Percentiles rank a stretch among this genome's conserved stretches.
These are phyloP conservation scores for Brachypteracias leptosomus DNA, from an alignment of 2,113 vertebrate species.

Conservation along the genomic window DNA sequence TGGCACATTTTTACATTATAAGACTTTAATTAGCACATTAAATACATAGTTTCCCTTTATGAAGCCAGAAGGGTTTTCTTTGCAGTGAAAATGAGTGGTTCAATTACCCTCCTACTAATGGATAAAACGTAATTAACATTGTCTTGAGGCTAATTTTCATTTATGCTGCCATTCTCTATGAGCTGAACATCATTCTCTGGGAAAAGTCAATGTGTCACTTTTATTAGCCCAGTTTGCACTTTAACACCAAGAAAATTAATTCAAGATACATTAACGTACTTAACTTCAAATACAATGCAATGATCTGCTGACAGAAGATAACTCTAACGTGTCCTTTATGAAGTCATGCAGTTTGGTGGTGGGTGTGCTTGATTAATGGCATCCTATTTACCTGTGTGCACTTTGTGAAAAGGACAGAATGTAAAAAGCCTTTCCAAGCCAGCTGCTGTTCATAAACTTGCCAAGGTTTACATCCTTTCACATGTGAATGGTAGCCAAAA, in stretches of 20 bases:
- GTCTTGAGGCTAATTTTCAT: conserved; percentile 79
- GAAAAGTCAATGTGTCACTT: conserved; percentile 79
- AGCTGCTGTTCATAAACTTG: not conserved
- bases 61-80: conserved; percentile 72
- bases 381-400: rapidly evolving
- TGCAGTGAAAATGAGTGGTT: conserved; percentile 67
- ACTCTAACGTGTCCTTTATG: conserved; percentile 15
- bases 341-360: not conserved
- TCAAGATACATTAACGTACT: conserved; percentile 56
- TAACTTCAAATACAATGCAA: conserved; percentile 30
- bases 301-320: conserved; percentile 17
- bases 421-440: not conserved
- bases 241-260: conserved; percentile 75
- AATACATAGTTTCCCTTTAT: conserved; percentile 65
- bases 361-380: not conserved
- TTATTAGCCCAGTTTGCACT: conserved; percentile 77
- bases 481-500: rapidly evolving
- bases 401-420: not conserved
- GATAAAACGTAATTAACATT: conserved; percentile 76
- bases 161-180: conserved; percentile 59
- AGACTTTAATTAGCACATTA: conserved; percentile 67
- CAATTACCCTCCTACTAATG: conserved; percentile 76
- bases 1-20: not conserved
- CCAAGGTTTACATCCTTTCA: not conserved
- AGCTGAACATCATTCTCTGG: conserved; percentile 66